Evolutionary conservation across 2,113 vertebrate genomes (phyloP).

Genomic region (Bubalus kerabau): DNA sequence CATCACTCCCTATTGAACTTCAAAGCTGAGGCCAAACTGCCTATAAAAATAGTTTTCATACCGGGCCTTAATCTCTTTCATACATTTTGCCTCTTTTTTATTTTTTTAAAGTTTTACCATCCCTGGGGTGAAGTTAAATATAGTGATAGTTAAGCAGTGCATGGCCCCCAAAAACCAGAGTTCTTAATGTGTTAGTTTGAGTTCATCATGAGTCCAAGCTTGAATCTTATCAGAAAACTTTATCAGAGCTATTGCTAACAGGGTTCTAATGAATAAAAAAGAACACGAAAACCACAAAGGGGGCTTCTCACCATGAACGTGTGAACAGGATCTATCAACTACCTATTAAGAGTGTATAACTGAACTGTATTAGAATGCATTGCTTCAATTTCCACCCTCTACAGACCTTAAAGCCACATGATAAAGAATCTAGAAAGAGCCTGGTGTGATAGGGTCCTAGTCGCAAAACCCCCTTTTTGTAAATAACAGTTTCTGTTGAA

Average conservation of each 20-base stretch:
- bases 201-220: background rate
- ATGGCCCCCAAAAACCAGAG: background rate
- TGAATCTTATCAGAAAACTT: background rate
- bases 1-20: conserved; percentile 66
- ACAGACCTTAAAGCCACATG: background rate
- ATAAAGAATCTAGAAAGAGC: background rate
- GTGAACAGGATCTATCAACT: too few species aligned
- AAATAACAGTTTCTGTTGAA: background rate
- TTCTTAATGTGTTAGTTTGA: background rate
- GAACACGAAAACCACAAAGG: background rate
- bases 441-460: background rate
- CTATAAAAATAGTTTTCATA: conserved; percentile 75
- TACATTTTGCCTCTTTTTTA: conserved; percentile 33
- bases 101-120: conserved; percentile 32
- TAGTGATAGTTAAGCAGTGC: background rate
- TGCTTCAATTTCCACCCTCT: background rate
- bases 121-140: background rate
- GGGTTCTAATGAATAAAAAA: background rate
- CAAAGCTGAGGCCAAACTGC: conserved; percentile 68
- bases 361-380: background rate
- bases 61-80: conserved; percentile 71
- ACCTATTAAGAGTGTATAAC: background rate
- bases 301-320: background rate
- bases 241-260: background rate
- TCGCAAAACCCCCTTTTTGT: background rate